Base-by-base conservation (phyloP, 1,140 invertebrate species). In the Vanessa atalanta region DNA sequence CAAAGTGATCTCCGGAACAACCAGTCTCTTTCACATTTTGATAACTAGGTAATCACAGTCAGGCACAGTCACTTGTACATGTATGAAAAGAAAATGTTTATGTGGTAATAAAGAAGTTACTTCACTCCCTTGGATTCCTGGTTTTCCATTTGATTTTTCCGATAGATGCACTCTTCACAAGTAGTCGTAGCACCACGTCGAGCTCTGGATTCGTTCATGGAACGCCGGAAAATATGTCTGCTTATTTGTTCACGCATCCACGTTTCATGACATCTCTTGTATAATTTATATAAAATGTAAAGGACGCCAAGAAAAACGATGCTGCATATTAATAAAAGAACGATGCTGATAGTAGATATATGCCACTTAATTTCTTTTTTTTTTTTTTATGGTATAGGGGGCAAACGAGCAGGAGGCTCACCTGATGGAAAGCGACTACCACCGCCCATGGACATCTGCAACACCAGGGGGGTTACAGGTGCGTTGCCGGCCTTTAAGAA, bases 251-350 rank as follows among this genome's bases (percentile, higher is more conserved):
- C 57, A 61, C 31, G 57, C 20, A 61, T 26, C 16, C 20, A 23
- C 20, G 57, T 51, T 51, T 51, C 50, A 51, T 51, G 50, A 51
- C 14, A 51, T n/a, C 50, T 51, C 6, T 51, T 48, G 47, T 48
- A 48, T 4, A 15, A 48, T 48, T 48, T 48, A 48, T 48, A 48
- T 7, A 60, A 60, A 60, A 60, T 60, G 13, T 60, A 60, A 3
- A 60, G 55, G 4, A 60, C 55, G 13, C 55, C 55, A 60, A 60
- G 55, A n/a, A 60, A 60, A 60, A 60, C n/a, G 55, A 60, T 60
- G 55, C 55, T 7, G 14, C 47, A 48, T 48, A 48, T 48, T 48
- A 48, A 4, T 48, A 7, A 48, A 48, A 48, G 47, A 48, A 48
- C 47, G 47, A 48, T 48, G 47, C 14, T 48, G 47, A 48, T 48